These are phyloP conservation scores for Diadema setosum DNA, from an alignment of 35 echinoderm and acorn worm species.

Conservation along the genomic window DNA sequence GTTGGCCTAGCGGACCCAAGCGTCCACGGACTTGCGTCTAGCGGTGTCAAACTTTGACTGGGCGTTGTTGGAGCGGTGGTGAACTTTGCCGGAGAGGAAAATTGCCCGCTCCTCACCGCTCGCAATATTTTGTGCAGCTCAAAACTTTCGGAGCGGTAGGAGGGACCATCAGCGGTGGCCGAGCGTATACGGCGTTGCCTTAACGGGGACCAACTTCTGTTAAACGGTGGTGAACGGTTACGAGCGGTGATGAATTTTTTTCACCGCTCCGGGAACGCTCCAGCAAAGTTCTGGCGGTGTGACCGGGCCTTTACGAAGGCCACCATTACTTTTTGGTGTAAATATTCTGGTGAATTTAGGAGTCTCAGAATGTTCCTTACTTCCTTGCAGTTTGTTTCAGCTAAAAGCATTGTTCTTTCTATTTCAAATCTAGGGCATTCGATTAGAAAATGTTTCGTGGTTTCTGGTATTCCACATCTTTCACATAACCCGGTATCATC, in stretches of 20 bases:
- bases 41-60: constrained; percentile 5
- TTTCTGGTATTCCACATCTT: too few relatives aligned
- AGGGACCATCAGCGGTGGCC: not conserved
- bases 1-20: not conserved
- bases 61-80: not conserved
- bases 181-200: not conserved
- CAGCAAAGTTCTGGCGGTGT: not conserved
- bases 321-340: too few relatives aligned
- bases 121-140: not conserved
- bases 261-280: not conserved
- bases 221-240: not conserved
- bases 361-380: too few relatives aligned
- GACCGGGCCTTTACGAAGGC: constrained; percentile 3
- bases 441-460: too few relatives aligned
- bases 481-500: too few relatives aligned
- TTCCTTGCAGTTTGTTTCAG: too few relatives aligned
- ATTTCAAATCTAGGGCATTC: too few relatives aligned
- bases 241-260: not conserved
- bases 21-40: not conserved
- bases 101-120: constrained; percentile 8
- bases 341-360: too few relatives aligned
- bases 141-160: not conserved
- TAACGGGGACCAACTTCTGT: not conserved
- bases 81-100: not conserved
- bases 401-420: too few relatives aligned